Evolutionary conservation across 1,140 invertebrate genomes (phyloP).

Genomic region (Drosophila biarmipes): DNA sequence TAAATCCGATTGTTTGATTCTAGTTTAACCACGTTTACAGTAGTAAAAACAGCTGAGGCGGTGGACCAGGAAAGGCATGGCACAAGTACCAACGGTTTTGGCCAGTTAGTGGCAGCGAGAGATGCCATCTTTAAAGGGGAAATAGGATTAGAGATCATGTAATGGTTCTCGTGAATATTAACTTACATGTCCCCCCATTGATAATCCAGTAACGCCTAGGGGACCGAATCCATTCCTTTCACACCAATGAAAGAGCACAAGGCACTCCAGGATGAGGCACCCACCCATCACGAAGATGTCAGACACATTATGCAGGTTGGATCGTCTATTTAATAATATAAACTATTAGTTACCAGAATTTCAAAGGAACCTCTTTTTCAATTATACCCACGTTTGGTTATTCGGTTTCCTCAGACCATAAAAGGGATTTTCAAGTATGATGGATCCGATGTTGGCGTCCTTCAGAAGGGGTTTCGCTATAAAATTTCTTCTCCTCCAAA

Average conservation of each 20-base stretch:
- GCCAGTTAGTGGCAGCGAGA: conserved; percentile 97
- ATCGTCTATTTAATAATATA: conserved; percentile 88
- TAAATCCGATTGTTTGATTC: background rate
- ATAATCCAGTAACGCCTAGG: conserved; percentile 97
- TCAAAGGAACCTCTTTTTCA: background rate
- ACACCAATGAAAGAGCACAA: conserved; percentile 97
- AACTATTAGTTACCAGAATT: background rate
- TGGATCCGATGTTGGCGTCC: conserved; percentile 95
- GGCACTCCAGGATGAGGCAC: conserved; percentile 96
- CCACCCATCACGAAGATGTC: conserved; percentile 99
- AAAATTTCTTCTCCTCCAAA: conserved; percentile 94
- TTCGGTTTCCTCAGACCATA: conserved; percentile 97
- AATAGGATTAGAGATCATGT: no score
- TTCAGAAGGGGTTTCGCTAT: conserved; percentile 94
- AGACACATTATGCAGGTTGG: conserved; percentile 96
- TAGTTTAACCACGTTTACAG: conserved; percentile 86
- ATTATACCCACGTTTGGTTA: conserved; percentile 91
- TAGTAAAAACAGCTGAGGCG: conserved; percentile 97
- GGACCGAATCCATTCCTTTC: conserved; percentile 94
- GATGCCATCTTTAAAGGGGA: conserved; percentile 95
- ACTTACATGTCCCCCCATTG: conserved; percentile 99
- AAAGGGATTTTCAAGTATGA: conserved; percentile 99
- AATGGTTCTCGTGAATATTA: background rate
- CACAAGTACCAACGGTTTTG: conserved; percentile 95
- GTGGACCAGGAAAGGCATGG: conserved; percentile 99